Percentiles rank a stretch among this genome's conserved stretches.
Conservation (phyloP, 2,113 vertebrate species). For the Taurulus bubalis region DNA sequence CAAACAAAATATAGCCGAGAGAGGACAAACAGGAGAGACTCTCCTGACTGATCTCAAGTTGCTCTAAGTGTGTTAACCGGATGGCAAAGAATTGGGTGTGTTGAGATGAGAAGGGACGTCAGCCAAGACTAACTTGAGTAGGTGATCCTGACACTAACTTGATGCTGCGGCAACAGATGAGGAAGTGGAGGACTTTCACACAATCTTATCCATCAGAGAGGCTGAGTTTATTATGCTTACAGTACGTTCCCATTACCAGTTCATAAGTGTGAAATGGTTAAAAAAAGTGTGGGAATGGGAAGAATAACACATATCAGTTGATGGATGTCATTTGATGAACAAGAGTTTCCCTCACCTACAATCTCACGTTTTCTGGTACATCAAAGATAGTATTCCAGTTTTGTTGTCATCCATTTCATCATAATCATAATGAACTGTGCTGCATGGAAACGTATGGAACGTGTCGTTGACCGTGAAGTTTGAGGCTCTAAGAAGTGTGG, state of each 20-base stretch:
- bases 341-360: slow-evolving; percentile 3
- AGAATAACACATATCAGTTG: slow-evolving; percentile 27
- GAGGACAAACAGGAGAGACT: slow-evolving; percentile 59
- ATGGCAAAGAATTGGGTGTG: slow-evolving; percentile 34
- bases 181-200: slow-evolving; percentile 14
- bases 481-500: slow-evolving; percentile 37
- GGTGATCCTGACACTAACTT: slow-evolving; percentile 60
- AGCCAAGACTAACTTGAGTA: slow-evolving; percentile 64
- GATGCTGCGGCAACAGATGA: slow-evolving; percentile 26
- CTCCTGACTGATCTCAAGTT: slow-evolving; percentile 40
- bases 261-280: slow-evolving; percentile 29
- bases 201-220: neutral
- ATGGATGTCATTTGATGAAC: slow-evolving; percentile 19
- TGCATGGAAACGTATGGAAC: slow-evolving; percentile 55
- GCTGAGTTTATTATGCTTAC: neutral
- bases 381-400: slow-evolving; percentile 33
- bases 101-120: slow-evolving; percentile 32
- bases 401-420: neutral
- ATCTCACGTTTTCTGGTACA: slow-evolving; percentile 29
- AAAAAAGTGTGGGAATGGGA: neutral
- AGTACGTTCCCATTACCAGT: slow-evolving; percentile 18
- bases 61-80: slow-evolving; percentile 35
- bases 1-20: slow-evolving; percentile 63
- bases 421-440: slow-evolving; percentile 18
- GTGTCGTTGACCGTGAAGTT: slow-evolving; percentile 13